These are phyloP conservation scores for Chaunax sp. DNA, from an alignment of 2,797 vertebrate genomes.

Conservation along the genomic window DNA sequence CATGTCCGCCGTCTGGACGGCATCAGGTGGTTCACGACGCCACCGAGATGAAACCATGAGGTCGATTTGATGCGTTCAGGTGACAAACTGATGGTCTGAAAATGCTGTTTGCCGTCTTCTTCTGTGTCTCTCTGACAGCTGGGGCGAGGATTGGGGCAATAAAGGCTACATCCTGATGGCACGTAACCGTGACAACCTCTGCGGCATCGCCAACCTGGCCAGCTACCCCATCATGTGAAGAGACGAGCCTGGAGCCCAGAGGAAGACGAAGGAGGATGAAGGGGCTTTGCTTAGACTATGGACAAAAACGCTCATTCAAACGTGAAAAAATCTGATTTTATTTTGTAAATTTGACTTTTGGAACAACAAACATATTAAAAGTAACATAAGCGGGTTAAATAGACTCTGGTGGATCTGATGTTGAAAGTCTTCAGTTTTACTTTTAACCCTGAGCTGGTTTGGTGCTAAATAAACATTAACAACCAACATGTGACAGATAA, in stretches of 20 bases:
- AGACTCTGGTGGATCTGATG: too few relatives aligned
- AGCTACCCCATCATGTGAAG: conserved; percentile 84
- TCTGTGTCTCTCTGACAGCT: conserved; percentile 71
- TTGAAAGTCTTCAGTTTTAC: too few relatives aligned
- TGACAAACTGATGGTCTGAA: conserved; percentile 31
- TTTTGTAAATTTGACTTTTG: neutral
- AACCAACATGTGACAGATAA: too few relatives aligned
- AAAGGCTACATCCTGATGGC: conserved; percentile 86
- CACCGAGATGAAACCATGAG: conserved; percentile 12
- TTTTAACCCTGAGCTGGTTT: too few relatives aligned
- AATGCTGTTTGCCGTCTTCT: neutral
- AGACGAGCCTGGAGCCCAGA: neutral
- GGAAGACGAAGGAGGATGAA: neutral
- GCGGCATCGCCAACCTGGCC: conserved; percentile 85
- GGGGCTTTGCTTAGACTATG: too few relatives aligned
- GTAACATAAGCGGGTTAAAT: too few relatives aligned
- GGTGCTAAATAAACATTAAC: too few relatives aligned
- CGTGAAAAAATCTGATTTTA: neutral
- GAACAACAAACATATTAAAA: too few relatives aligned
- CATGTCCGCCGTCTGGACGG: neutral
- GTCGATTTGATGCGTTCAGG: conserved; percentile 9
- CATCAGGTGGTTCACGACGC: conserved; percentile 54
- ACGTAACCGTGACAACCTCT: conserved; percentile 85
- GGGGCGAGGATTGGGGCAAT: conserved; percentile 84
- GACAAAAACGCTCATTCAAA: neutral